phyloP scores from a whole-genome alignment of 2,113 vertebrate genomes.

The Eudyptes chrysolophus region DNA sequence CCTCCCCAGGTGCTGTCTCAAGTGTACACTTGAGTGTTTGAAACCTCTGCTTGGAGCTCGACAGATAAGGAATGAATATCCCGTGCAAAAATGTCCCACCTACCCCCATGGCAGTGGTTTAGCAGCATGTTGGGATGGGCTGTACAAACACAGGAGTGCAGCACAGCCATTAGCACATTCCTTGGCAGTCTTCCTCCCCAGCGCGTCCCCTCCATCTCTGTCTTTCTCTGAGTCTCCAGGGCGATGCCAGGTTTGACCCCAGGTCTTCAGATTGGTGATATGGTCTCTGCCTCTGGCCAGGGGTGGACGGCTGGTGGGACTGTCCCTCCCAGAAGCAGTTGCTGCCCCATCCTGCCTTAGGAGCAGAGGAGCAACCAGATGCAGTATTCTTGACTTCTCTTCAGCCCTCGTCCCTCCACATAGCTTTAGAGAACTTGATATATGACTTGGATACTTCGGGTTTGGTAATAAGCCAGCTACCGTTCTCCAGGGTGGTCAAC shows the following conservation, averaged over 20 bases:
- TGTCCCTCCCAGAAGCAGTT: neutral
- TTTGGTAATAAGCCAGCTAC: neutral
- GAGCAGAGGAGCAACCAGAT: neutral
- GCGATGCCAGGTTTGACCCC: neutral
- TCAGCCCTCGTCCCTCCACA: fast-evolving
- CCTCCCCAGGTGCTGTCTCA: slow-evolving; percentile 8
- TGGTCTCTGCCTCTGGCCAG: neutral
- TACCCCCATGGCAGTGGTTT: fast-evolving
- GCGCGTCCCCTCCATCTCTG: neutral
- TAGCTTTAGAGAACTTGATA: neutral
- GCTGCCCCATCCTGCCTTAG: neutral
- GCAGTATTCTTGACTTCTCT: fast-evolving
- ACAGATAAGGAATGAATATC: neutral
- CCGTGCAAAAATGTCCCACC: fast-evolving
- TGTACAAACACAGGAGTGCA: neutral
- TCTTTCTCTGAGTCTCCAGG: neutral
- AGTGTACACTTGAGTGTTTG: neutral
- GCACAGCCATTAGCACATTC: neutral
- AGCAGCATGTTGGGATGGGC: neutral
- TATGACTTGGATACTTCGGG: neutral
- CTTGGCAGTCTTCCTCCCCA: fast-evolving
- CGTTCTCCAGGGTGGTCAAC: neutral
- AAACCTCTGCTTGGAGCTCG: neutral
- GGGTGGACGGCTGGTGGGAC: neutral
- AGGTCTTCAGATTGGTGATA: neutral